phyloP scores from a whole-genome alignment of 2,888 invertebrate species.

The Alentia gelatinosa region DNA sequence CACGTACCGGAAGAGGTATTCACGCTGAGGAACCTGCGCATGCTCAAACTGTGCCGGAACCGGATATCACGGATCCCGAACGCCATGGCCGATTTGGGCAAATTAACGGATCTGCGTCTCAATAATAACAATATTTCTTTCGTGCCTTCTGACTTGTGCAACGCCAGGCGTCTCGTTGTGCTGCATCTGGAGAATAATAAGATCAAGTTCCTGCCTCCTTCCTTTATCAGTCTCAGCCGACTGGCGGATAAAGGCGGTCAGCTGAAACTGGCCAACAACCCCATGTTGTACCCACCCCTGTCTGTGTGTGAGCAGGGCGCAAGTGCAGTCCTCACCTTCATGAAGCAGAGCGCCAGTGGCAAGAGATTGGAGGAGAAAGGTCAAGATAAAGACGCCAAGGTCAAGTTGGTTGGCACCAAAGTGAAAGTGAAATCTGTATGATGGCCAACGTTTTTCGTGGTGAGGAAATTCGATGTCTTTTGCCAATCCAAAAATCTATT shows the following conservation, averaged over 20 bases:
- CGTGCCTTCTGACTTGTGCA: constrained; percentile 15
- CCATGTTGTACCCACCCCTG: constrained; percentile 12
- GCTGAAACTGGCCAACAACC: constrained; percentile 17
- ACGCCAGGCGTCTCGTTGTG: neutral
- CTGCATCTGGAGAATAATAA: constrained; percentile 15
- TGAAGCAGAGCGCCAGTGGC: neutral
- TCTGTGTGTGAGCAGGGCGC: constrained; percentile 9
- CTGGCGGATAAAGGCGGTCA: constrained; percentile 14
- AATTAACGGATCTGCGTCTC: neutral
- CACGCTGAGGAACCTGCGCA: neutral
- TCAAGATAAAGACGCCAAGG: neutral
- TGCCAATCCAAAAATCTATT: no score
- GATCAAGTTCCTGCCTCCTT: constrained; percentile 37
- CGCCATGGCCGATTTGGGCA: neutral
- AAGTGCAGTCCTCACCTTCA: neutral
- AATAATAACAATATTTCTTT: neutral
- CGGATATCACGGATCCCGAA: constrained; percentile 7
- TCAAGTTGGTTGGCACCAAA: neutral
- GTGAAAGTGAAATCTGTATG: neutral
- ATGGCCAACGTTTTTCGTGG: no score
- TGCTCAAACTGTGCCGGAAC: constrained; percentile 6
- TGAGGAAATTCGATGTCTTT: no score
- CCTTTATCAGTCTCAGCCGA: neutral
- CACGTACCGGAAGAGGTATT: neutral
- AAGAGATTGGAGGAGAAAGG: neutral